Evolutionary conservation across 2,888 invertebrate genomes (phyloP).

Genomic region (Lepas anatifera): DNA sequence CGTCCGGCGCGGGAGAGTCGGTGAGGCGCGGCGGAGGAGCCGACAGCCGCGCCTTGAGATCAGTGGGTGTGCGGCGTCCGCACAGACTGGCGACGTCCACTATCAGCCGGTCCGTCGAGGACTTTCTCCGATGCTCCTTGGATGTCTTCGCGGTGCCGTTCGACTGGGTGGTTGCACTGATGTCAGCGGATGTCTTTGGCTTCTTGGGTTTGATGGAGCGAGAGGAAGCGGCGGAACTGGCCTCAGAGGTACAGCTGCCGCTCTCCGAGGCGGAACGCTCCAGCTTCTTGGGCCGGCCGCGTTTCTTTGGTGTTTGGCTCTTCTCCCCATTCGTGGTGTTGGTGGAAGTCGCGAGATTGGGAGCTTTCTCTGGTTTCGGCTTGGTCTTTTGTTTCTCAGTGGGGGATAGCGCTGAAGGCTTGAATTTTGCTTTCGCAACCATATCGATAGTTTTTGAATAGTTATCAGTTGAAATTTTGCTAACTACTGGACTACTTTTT

Average conservation of each 20-base stretch:
- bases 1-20: not conserved
- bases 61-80: not conserved
- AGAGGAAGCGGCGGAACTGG: not conserved
- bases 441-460: not conserved
- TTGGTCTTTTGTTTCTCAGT: not conserved
- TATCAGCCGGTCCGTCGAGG: not conserved
- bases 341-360: no score
- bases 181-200: no score
- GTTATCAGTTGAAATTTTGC: not conserved
- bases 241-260: not conserved
- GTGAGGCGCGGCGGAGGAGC: not conserved
- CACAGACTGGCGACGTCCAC: slow-evolving; percentile 2
- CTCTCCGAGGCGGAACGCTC: not conserved
- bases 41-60: not conserved
- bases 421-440: not conserved
- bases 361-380: not conserved
- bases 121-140: not conserved
- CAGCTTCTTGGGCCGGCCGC: not conserved
- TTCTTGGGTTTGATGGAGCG: not conserved
- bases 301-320: not conserved
- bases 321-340: no score
- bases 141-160: not conserved
- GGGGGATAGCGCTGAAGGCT: not conserved
- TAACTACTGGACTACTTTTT: not conserved
- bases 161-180: no score